phyloP scores from a whole-genome alignment of 53 echinoderm and acorn worm species.

The Echinometra lucunter region DNA sequence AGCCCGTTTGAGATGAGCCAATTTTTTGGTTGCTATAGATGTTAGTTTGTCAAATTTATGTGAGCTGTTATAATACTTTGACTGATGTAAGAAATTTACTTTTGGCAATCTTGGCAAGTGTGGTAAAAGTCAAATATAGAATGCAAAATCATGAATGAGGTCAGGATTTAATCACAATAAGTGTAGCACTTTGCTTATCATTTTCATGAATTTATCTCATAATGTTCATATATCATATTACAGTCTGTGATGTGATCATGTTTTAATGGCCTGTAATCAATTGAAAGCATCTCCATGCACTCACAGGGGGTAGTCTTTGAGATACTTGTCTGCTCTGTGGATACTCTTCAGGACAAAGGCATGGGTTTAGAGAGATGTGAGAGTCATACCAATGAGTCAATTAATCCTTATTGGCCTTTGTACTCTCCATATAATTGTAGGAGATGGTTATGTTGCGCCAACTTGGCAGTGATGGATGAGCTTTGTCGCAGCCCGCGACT shows the following conservation, averaged over 20 bases:
- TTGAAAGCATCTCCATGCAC: neutral
- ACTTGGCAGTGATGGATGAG: conserved; percentile 38
- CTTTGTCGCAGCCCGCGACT: conserved; percentile 42
- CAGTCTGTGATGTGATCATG: neutral
- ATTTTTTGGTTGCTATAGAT: no score
- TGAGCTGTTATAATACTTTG: no score
- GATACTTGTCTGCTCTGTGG: neutral
- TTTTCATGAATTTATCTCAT: neutral
- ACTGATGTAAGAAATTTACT: no score
- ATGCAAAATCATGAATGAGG: neutral
- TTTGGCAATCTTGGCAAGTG: no score
- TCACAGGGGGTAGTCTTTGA: neutral
- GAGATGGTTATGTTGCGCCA: conserved; percentile 25
- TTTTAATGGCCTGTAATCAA: neutral
- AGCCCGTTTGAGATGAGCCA: no score
- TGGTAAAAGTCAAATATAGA: neutral
- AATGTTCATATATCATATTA: neutral
- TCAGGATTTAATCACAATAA: neutral
- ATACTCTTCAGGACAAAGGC: neutral
- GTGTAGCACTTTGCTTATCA: neutral
- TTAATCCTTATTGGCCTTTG: conserved; percentile 47
- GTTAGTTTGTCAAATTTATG: no score
- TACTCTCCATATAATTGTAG: conserved; percentile 15
- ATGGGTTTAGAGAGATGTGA: neutral
- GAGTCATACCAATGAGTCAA: conserved; percentile 34